Percentiles rank a stretch among this genome's conserved stretches.
Conservation (phyloP, 2,113 vertebrate genomes). For the Xerus inauris region DNA sequence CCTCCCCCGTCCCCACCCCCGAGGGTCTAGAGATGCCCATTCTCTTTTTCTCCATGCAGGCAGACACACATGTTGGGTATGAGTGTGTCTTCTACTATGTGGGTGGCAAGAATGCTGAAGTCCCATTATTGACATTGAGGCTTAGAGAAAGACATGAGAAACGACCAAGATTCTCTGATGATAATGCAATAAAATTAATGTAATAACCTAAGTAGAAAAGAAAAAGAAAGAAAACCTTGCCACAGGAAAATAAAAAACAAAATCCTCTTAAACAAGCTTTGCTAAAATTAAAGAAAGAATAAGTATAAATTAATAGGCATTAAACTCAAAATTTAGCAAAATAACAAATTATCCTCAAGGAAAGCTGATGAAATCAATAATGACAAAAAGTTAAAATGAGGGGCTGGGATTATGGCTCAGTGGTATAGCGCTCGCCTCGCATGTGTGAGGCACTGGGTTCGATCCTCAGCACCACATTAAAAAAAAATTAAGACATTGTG, state of each 20-base stretch:
- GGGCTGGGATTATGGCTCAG: no score
- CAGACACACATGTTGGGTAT: neutral
- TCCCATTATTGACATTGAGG: no score
- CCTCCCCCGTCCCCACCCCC: no score
- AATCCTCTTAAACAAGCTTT: neutral
- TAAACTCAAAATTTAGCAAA: slow-evolving; percentile 1
- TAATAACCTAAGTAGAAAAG: neutral
- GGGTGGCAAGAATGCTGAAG: neutral
- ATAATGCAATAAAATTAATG: neutral
- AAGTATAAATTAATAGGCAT: neutral
- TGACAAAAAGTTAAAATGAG: neutral
- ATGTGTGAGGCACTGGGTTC: no score
- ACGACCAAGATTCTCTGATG: neutral
- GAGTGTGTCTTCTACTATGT: neutral
- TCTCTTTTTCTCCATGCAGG: neutral
- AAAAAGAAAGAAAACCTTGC: neutral
- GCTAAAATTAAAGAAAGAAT: neutral
- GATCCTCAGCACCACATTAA: no score
- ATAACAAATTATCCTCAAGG: neutral
- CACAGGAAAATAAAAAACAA: neutral
- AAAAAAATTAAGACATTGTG: no score
- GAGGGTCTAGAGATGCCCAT: neutral
- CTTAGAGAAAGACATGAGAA: neutral
- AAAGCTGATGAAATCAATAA: neutral
- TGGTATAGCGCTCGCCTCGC: no score